phyloP scores from a whole-genome alignment of 64 coral and sea anemone species.

The Montipora foliosa region DNA sequence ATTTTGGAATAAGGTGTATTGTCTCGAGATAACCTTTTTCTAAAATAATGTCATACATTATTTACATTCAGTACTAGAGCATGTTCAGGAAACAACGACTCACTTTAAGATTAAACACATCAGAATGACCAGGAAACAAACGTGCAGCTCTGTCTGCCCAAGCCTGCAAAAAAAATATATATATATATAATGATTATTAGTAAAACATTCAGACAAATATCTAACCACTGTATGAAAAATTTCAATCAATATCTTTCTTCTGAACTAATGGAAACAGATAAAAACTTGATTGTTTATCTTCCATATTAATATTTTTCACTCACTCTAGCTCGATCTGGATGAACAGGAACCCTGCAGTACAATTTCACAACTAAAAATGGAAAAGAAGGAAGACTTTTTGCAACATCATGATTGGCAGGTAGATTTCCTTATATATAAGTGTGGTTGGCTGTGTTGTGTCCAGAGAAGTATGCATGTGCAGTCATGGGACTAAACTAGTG shows the following conservation, averaged over 20 bases:
- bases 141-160: slow-evolving; percentile 98
- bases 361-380: slow-evolving; percentile 80
- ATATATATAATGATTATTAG: not conserved
- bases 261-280: not conserved
- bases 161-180: slow-evolving; percentile 60
- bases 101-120: slow-evolving; percentile 90
- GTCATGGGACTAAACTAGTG: too few relatives aligned
- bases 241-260: too few relatives aligned
- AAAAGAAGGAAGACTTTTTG: not conserved
- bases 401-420: too few relatives aligned
- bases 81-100: not conserved
- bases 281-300: too few relatives aligned
- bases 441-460: too few relatives aligned
- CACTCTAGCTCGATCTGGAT: slow-evolving; percentile 93
- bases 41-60: too few relatives aligned
- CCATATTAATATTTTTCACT: not conserved
- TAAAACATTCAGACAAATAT: not conserved
- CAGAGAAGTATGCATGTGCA: too few relatives aligned
- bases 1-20: too few relatives aligned
- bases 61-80: too few relatives aligned
- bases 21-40: too few relatives aligned
- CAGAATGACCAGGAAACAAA: slow-evolving; percentile 90
- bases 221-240: too few relatives aligned
- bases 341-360: slow-evolving; percentile 86
- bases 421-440: too few relatives aligned